Conservation (phyloP, 2,113 vertebrate genomes). For the Eretmochelys imbricata region DNA sequence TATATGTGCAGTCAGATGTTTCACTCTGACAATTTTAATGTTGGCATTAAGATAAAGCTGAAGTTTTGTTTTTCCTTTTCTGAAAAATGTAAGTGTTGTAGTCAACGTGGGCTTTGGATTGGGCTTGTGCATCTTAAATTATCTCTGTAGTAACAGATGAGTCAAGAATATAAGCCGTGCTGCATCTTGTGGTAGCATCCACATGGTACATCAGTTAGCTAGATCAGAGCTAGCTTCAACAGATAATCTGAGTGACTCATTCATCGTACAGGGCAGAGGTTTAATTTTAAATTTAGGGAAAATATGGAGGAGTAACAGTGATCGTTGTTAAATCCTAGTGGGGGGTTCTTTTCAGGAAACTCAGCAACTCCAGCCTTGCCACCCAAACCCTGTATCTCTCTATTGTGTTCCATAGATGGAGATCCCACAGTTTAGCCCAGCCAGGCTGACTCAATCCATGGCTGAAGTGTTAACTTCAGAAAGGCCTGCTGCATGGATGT, state of each 20-base stretch:
- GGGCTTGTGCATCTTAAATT: neutral
- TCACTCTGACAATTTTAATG: neutral
- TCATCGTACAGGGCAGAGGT: neutral
- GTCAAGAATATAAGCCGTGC: neutral
- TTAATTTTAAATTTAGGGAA: neutral
- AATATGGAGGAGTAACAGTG: fast-evolving
- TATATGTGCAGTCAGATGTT: neutral
- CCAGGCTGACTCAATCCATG: slow-evolving; percentile 17
- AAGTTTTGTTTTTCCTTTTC: neutral
- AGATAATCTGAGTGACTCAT: slow-evolving; percentile 23
- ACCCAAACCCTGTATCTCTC: neutral
- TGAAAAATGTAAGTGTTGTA: neutral
- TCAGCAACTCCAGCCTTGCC: neutral
- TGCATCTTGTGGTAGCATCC: neutral
- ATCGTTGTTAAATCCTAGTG: fast-evolving
- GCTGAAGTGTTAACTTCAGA: neutral
- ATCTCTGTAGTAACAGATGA: neutral
- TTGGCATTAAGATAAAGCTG: neutral
- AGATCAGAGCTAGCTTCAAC: neutral
- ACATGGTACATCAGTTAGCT: neutral
- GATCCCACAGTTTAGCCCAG: neutral
- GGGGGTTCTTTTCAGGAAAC: fast-evolving
- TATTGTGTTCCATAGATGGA: neutral
- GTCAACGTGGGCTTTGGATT: neutral
- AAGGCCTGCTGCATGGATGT: neutral